phyloP scores from a whole-genome alignment of 2,797 vertebrate species.

The Trichosurus vulpecula region DNA sequence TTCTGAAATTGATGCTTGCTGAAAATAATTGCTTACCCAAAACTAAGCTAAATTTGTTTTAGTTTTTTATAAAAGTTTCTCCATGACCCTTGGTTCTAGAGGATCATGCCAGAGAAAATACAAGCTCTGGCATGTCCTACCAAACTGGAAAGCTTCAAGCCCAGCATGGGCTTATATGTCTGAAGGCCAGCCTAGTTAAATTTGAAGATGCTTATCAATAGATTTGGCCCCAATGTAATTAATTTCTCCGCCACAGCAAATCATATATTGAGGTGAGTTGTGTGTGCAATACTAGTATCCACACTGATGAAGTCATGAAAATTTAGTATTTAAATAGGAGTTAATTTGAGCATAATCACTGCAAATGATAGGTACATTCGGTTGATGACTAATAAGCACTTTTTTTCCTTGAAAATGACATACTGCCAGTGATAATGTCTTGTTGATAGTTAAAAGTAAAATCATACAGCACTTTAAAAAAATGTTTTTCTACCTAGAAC shows the following conservation, averaged over 20 bases:
- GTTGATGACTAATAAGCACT: constrained; percentile 50
- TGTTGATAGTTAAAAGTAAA: constrained; percentile 42
- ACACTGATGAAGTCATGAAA: background rate
- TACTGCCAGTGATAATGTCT: constrained; percentile 38
- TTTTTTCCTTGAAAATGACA: constrained; percentile 45
- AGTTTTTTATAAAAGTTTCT: background rate
- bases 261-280: background rate
- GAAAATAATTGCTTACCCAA: background rate
- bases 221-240: background rate
- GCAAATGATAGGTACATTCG: constrained; percentile 37
- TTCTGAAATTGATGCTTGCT: background rate
- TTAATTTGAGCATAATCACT: constrained; percentile 36
- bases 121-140: background rate
- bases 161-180: background rate
- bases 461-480: constrained; percentile 1
- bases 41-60: background rate
- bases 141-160: background rate
- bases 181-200: background rate
- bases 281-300: background rate
- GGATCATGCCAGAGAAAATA: background rate
- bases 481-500: constrained; percentile 78
- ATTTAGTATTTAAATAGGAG: background rate
- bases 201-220: background rate
- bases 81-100: background rate
- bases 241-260: background rate